Conservation (phyloP, 2,797 vertebrate genomes). For the Pygocentrus nattereri region DNA sequence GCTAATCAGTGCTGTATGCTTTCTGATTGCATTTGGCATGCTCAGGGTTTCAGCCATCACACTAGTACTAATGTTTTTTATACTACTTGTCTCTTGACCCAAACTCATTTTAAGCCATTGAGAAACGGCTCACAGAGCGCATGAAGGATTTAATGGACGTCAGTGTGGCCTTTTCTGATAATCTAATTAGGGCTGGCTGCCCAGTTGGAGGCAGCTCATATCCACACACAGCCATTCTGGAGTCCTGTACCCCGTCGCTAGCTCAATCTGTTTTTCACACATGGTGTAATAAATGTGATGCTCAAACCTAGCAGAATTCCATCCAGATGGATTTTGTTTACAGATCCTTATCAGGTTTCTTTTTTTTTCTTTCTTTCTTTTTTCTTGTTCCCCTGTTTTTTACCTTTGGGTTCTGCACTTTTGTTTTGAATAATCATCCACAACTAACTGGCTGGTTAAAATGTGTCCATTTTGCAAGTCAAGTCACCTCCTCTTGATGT, state of each 20-base stretch:
- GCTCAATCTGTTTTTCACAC: conserved; percentile 63
- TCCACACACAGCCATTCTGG: conserved; percentile 45
- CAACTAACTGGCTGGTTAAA: conserved; percentile 26
- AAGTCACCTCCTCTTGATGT: not conserved
- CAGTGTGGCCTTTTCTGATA: conserved; percentile 58
- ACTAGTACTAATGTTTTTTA: conserved; percentile 31
- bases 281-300: conserved; percentile 56
- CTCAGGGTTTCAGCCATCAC: conserved; percentile 12
- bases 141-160: conserved; percentile 41
- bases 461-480: conserved; percentile 6
- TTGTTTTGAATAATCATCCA: conserved; percentile 18
- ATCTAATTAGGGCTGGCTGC: conserved; percentile 60
- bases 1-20: not conserved
- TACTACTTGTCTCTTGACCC: conserved; percentile 47
- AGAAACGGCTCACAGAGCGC: conserved; percentile 45
- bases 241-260: conserved; percentile 44
- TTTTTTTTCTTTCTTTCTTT: not conserved
- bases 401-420: conserved; percentile 20
- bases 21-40: conserved; percentile 17
- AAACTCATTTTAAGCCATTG: conserved; percentile 48
- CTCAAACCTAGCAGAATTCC: conserved; percentile 43
- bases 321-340: conserved; percentile 60
- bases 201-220: conserved; percentile 54
- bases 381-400: conserved; percentile 9
- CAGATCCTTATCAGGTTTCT: conserved; percentile 28